Base-by-base conservation (phyloP, 1,140 invertebrate species). In the Cyclina sinensis region DNA sequence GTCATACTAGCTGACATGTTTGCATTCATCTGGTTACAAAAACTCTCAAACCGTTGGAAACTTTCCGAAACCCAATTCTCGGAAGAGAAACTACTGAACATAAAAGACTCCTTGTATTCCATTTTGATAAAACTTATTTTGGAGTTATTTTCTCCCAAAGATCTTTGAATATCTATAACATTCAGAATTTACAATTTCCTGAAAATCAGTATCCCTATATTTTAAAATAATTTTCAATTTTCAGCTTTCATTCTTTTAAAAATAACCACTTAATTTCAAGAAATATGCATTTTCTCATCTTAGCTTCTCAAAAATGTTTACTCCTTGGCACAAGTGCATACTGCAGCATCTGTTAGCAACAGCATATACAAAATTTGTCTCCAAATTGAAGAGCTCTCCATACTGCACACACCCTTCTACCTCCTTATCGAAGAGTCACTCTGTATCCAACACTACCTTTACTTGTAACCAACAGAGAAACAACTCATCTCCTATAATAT, bases 11-110 rank as follows among this genome's bases (percentile, higher is more conserved):
- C 12, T n/a, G 43, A 43, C 43, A 43, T 43, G 14, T 43, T 43
- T 30, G 24, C 12, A 37, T 70, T 74, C 74, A 79, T 78, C 30
- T 54, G 74, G 9, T 24, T 65, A 78, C 80, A 83, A 48, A 89
- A 83, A 24, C 54, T 83, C 11, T 83, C 87, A 83, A 83, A 81
- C 12, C 48, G 70, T 27, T 78, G 87, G 59, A 89, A 76, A 89
- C 87, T 89, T 62, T 83, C 81, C 0, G 87, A 70, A 1, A 54
- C 59, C 85, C 85, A 89, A 39, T 46, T 89, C 48, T 89, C n/a
- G n/a, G 87, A 46, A 43, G 70, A 62, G 30, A 37, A 78, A 54
- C 79, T 82, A 37, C 80, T 89, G 48, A 48, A 87, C 76, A 89
- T 83, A 65, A 74, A 89, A 5, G 70, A 59, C 39, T 74, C 68